Percentiles rank a stretch among this genome's conserved stretches.
Conservation (phyloP, 1,140 invertebrate species). For the Bombyx mori region ASM3026992v2 NC_085132.1:556001-556500, state of each 20-base stretch:
- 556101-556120: slow-evolving; percentile 48
- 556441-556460: slow-evolving; percentile 18
- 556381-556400: background rate
- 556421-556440: background rate
- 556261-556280: slow-evolving; percentile 60
- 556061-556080: slow-evolving; percentile 12
- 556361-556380: slow-evolving; percentile 25
- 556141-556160: slow-evolving; percentile 62
- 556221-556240: slow-evolving; percentile 56
- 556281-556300: slow-evolving; percentile 41
- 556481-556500: slow-evolving; percentile 50
- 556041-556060: slow-evolving; percentile 6
- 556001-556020: slow-evolving; percentile 28
- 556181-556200: slow-evolving; percentile 64
- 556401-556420: background rate
- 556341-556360: slow-evolving; percentile 40
- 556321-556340: slow-evolving; percentile 37
- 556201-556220: slow-evolving; percentile 57
- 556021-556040: slow-evolving; percentile 9
- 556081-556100: slow-evolving; percentile 26
- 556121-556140: slow-evolving; percentile 60
- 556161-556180: slow-evolving; percentile 63
- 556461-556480: slow-evolving; percentile 39
- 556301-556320: slow-evolving; percentile 39
- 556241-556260: slow-evolving; percentile 49